Evolutionary conservation across 2,888 invertebrate species (phyloP).

Genomic region (Oxytorus armatus): DNA sequence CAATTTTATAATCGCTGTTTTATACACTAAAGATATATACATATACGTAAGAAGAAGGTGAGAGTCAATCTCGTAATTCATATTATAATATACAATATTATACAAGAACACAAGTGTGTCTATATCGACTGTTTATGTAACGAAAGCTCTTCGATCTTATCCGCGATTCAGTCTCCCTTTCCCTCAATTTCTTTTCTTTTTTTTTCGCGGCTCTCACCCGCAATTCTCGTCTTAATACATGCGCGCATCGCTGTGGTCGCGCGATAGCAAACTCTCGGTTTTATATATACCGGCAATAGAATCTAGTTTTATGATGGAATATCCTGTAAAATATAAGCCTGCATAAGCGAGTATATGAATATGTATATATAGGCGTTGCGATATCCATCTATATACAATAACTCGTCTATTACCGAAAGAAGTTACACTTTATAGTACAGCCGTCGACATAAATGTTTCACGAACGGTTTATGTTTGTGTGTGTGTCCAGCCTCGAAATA

Average conservation of each 20-base stretch:
- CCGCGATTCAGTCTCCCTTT: constrained; percentile 42
- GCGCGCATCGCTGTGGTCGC: constrained; percentile 33
- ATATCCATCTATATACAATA: constrained; percentile 19
- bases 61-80: constrained; percentile 58
- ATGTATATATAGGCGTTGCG: constrained; percentile 17
- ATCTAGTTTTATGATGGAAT: constrained; percentile 46
- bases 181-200: constrained; percentile 11
- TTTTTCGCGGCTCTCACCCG: constrained; percentile 40
- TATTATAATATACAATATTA: constrained; percentile 37
- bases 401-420: constrained; percentile 9
- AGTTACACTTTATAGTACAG: constrained; percentile 30
- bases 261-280: constrained; percentile 40
- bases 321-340: constrained; percentile 14
- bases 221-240: constrained; percentile 24
- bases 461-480: not conserved
- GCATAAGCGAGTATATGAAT: not conserved
- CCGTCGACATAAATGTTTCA: constrained; percentile 10
- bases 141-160: constrained; percentile 60
- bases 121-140: constrained; percentile 48
- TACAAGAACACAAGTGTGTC: constrained; percentile 26
- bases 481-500: too few species aligned
- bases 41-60: constrained; percentile 43
- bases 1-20: constrained; percentile 23
- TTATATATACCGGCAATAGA: constrained; percentile 25
- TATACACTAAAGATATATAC: constrained; percentile 13